These are phyloP conservation scores for Spinibarbus caldwelli DNA, from an alignment of 2,797 vertebrate species.

Conservation along the genomic window DNA sequence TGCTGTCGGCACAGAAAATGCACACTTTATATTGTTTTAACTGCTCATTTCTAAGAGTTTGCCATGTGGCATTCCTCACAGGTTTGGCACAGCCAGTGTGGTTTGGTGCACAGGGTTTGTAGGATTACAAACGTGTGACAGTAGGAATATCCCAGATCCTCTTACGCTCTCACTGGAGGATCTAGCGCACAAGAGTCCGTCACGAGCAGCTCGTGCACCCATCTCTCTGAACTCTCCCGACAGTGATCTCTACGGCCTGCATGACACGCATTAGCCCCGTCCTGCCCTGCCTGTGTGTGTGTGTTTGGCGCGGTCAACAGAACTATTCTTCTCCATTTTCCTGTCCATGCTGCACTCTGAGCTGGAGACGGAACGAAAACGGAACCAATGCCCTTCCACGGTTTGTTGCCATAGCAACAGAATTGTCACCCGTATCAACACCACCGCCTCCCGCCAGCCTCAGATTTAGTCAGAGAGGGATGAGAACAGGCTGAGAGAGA, in stretches of 20 bases:
- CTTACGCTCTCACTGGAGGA: neutral
- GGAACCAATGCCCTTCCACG: slow-evolving; percentile 57
- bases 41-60: neutral
- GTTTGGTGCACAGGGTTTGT: neutral
- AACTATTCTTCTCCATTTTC: neutral
- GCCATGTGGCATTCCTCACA: neutral
- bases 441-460: slow-evolving; percentile 6
- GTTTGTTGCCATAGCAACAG: slow-evolving; percentile 59
- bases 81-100: neutral
- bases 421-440: slow-evolving; percentile 47
- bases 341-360: neutral
- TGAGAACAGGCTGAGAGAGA: slow-evolving; percentile 25
- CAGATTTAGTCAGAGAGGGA: slow-evolving; percentile 38
- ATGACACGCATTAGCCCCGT: slow-evolving; percentile 26
- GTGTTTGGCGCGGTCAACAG: neutral
- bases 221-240: slow-evolving; percentile 9
- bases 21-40: neutral
- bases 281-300: neutral
- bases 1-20: neutral
- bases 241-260: slow-evolving; percentile 13
- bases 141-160: slow-evolving; percentile 22
- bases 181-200: neutral
- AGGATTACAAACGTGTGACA: neutral
- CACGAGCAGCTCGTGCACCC: slow-evolving; percentile 17
- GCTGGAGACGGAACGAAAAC: slow-evolving; percentile 31